Percentiles rank a stretch among this genome's conserved stretches.
phyloP scores from a whole-genome alignment of 2,888 invertebrate genomes.

The Agrotis clavis region DNA sequence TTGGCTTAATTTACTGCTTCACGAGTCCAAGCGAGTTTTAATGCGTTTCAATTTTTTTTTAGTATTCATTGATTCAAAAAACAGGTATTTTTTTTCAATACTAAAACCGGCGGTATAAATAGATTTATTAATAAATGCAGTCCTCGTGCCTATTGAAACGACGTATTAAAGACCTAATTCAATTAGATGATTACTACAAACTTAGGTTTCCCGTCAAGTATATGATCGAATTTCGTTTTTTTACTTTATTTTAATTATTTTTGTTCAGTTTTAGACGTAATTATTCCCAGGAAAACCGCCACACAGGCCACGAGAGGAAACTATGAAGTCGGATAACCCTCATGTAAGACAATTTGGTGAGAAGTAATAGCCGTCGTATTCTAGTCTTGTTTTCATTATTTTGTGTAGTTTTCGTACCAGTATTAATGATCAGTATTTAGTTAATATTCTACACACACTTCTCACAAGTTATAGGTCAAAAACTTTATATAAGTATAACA shows the following conservation, averaged over 20 bases:
- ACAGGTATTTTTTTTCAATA: too few species aligned
- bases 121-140: too few species aligned
- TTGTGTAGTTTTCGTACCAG: slow-evolving; percentile 8
- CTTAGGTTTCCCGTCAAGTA: not conserved
- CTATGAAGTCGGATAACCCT: slow-evolving; percentile 17
- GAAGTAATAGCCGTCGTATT: slow-evolving; percentile 1
- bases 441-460: not conserved
- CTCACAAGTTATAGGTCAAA: not conserved
- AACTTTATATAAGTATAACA: not conserved
- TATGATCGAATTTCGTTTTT: not conserved
- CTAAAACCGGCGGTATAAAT: too few species aligned
- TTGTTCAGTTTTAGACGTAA: slow-evolving; percentile 8
- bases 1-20: too few species aligned
- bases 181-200: not conserved
- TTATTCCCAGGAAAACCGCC: slow-evolving; percentile 35
- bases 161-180: slow-evolving; percentile 7
- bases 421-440: slow-evolving; percentile 1
- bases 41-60: too few species aligned
- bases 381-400: slow-evolving; percentile 7
- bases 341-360: slow-evolving; percentile 49
- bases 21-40: too few species aligned
- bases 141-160: not conserved
- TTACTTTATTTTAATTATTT: not conserved
- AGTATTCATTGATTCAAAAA: too few species aligned
- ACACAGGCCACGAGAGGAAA: not conserved